Evolutionary conservation across 2,797 vertebrate genomes (phyloP).

Genomic region (Xenopus petersii): DNA sequence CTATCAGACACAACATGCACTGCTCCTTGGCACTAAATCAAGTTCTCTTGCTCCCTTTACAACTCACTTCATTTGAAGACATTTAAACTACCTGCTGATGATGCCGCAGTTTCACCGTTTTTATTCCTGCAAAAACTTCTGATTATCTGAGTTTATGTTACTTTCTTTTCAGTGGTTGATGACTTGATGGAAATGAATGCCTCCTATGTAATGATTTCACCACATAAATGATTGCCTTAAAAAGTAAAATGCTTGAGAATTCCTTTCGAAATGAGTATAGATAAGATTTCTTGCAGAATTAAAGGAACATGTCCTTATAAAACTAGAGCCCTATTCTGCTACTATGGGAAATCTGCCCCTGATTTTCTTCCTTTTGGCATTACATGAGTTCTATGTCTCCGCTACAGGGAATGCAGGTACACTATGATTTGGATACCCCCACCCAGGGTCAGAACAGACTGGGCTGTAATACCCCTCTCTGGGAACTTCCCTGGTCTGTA

Average conservation of each 20-base stretch:
- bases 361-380: too few relatives aligned
- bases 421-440: too few relatives aligned
- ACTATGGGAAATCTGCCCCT: too few relatives aligned
- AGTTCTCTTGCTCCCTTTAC: conserved; percentile 1
- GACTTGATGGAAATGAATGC: conserved; percentile 11
- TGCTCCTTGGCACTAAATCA: not conserved
- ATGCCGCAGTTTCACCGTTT: conserved; percentile 10
- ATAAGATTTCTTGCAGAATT: not conserved
- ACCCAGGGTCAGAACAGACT: too few relatives aligned
- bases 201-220: conserved; percentile 14
- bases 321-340: too few relatives aligned
- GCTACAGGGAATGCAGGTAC: too few relatives aligned
- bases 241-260: not conserved
- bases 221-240: conserved; percentile 10
- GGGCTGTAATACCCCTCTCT: too few relatives aligned
- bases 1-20: not conserved
- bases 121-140: not conserved
- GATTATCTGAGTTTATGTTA: too few relatives aligned
- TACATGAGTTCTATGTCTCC: too few relatives aligned
- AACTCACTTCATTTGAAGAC: conserved; percentile 7
- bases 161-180: not conserved
- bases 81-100: conserved; percentile 10
- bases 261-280: not conserved
- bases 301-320: not conserved
- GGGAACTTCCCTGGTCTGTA: too few relatives aligned